Percentiles rank a stretch among this genome's conserved stretches.
phyloP scores from a whole-genome alignment of 1,140 invertebrate genomes.

The Danaus plexippus region DNA sequence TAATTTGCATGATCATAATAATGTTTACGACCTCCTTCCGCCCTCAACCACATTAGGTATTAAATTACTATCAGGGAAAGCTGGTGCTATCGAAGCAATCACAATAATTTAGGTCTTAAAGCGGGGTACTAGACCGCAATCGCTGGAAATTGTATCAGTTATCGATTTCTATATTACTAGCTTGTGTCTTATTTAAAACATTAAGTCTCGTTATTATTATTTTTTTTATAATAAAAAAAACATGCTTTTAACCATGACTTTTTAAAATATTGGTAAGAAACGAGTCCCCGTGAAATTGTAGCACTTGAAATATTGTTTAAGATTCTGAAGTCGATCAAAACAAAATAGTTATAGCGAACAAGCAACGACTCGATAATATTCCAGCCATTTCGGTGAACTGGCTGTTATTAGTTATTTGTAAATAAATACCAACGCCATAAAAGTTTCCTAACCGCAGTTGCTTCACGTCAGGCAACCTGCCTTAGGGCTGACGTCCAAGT shows the following conservation, averaged over 20 bases:
- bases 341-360: too few relatives aligned
- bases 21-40: constrained; percentile 6
- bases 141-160: constrained; percentile 37
- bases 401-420: constrained; percentile 23
- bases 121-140: constrained; percentile 35
- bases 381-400: too few relatives aligned
- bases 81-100: constrained; percentile 27
- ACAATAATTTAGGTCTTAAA: constrained; percentile 32
- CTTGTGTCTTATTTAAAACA: constrained; percentile 5
- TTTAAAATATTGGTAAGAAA: too few relatives aligned
- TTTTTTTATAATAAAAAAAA: too few relatives aligned
- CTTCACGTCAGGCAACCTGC: constrained; percentile 17
- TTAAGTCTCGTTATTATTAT: too few relatives aligned
- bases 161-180: constrained; percentile 44
- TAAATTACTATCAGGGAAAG: constrained; percentile 37
- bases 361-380: too few relatives aligned
- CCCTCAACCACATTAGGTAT: constrained; percentile 31
- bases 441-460: constrained; percentile 27
- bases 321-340: too few relatives aligned
- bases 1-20: constrained; percentile 1
- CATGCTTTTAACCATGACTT: too few relatives aligned
- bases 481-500: constrained; percentile 16
- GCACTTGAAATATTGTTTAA: too few relatives aligned
- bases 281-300: too few relatives aligned
- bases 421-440: constrained; percentile 33